Conservation (phyloP, 2,888 invertebrate genomes). For the Axea sp. region DNA sequence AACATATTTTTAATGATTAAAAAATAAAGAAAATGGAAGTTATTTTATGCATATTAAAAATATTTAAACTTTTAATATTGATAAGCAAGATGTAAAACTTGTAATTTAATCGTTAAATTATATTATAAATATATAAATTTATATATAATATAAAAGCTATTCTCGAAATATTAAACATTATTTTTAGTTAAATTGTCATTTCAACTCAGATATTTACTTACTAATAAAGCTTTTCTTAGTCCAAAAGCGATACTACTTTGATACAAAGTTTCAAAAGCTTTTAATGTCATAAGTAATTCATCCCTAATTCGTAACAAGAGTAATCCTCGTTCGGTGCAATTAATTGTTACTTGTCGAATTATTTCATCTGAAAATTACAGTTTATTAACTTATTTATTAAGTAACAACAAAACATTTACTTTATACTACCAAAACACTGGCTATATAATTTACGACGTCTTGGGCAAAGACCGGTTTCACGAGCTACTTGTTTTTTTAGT, state of each 20-base stretch:
- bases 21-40: no score
- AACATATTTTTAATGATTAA: no score
- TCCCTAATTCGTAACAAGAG: conserved; percentile 94
- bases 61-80: no score
- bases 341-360: conserved; percentile 97
- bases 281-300: conserved; percentile 97
- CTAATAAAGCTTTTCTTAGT: conserved; percentile 97
- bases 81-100: no score
- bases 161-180: no score
- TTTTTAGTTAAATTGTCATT: no score
- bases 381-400: background rate
- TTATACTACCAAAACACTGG: conserved; percentile 90
- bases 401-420: no score
- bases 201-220: no score
- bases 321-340: conserved; percentile 97
- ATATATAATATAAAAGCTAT: no score
- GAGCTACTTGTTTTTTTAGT: conserved; percentile 93
- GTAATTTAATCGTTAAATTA: no score
- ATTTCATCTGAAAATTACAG: conserved; percentile 85
- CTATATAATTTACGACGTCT: conserved; percentile 95
- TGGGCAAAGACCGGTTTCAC: conserved; percentile 98
- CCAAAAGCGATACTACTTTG: conserved; percentile 99
- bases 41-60: no score
- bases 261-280: conserved; percentile 97
- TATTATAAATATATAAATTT: no score